Conservation (phyloP, 2,113 vertebrate species). For the Hippotragus niger region DNA sequence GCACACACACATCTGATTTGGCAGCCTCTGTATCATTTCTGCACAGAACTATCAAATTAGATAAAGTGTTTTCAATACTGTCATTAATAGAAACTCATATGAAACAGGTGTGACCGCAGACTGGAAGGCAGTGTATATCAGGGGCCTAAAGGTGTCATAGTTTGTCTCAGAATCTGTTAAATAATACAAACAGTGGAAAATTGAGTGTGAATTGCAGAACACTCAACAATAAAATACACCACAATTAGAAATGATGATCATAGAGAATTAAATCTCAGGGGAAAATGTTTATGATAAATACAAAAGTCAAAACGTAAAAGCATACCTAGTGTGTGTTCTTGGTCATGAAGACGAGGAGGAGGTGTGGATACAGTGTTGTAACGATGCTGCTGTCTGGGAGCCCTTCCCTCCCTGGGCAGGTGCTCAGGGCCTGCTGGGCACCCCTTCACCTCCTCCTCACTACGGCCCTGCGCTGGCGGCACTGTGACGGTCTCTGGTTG, state of each 20-base stretch:
- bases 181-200: background rate
- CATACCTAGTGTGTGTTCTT: background rate
- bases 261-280: background rate
- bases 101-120: background rate
- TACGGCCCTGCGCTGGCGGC: background rate
- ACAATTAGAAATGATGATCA: background rate
- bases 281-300: background rate
- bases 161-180: background rate
- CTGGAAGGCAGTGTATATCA: background rate
- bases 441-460: background rate
- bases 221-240: background rate
- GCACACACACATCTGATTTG: background rate
- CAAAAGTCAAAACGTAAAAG: background rate
- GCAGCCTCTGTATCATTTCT: background rate
- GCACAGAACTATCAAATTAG: background rate
- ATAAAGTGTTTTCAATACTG: background rate
- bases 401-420: background rate
- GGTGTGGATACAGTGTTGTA: rapidly evolving
- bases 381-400: rapidly evolving
- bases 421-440: no score
- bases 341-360: background rate
- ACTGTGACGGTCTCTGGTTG: rapidly evolving
- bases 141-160: background rate
- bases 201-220: background rate
- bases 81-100: background rate